Evolutionary conservation across 2,113 vertebrate genomes (phyloP).

Genomic region (human (Homo sapiens)): DNA sequence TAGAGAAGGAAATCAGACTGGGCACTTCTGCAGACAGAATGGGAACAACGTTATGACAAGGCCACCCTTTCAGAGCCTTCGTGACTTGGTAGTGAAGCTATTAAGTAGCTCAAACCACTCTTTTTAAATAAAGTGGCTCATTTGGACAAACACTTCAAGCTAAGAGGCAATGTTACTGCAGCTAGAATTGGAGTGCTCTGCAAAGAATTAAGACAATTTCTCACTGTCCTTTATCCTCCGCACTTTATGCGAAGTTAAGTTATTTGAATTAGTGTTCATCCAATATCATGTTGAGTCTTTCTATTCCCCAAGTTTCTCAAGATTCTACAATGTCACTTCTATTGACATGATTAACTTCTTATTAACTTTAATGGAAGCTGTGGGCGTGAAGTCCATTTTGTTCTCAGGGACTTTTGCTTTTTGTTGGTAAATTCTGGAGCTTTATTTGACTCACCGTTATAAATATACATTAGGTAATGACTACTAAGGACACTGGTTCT

Average conservation of each 20-base stretch:
- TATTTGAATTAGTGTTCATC: conserved; percentile 62
- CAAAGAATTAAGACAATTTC: conserved; percentile 51
- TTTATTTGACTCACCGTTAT: conserved; percentile 63
- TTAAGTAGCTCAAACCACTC: conserved; percentile 65
- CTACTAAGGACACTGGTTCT: conserved; percentile 12
- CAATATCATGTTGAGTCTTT: conserved; percentile 28
- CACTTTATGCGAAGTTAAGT: conserved; percentile 45
- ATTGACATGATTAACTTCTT: conserved; percentile 68
- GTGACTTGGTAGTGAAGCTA: conserved; percentile 17
- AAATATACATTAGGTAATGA: conserved; percentile 54
- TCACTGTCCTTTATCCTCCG: conserved; percentile 35
- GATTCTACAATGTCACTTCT: conserved; percentile 47
- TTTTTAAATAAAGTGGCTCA: conserved; percentile 74
- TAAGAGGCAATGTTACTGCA: conserved; percentile 60
- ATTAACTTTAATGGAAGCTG: conserved; percentile 76
- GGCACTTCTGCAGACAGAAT: not conserved
- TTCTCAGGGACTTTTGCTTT: conserved; percentile 47
- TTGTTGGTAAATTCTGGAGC: conserved; percentile 55
- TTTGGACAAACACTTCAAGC: conserved; percentile 74
- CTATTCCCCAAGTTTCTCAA: conserved; percentile 45
- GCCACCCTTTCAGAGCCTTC: conserved; percentile 45
- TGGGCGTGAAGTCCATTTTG: conserved; percentile 66
- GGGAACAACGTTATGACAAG: conserved; percentile 39
- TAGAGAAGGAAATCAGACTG: not conserved
- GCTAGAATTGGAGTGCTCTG: conserved; percentile 49